Percentiles rank a stretch among this genome's conserved stretches.
These are phyloP conservation scores for Onychomys leucogaster DNA, from an alignment of 2,797 vertebrate genomes.

Conservation along the genomic window DNA sequence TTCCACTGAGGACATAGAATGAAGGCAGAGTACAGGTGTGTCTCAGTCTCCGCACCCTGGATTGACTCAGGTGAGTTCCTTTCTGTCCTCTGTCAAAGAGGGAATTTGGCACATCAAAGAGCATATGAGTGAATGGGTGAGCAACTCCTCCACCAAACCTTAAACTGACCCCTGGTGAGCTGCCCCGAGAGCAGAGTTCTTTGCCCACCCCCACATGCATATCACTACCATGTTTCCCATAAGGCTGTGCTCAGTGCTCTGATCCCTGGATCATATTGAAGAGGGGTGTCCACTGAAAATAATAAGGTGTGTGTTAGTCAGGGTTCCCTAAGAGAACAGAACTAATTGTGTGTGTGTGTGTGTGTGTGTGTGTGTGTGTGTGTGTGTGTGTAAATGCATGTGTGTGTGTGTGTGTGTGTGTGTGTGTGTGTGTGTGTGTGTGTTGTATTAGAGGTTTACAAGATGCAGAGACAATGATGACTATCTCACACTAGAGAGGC, in stretches of 20 bases:
- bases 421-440: neutral
- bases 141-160: neutral
- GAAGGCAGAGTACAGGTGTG: neutral
- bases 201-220: accelerated
- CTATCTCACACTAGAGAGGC: neutral
- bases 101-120: neutral
- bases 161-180: neutral
- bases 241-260: neutral
- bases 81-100: neutral
- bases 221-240: neutral
- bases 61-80: accelerated
- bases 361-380: neutral
- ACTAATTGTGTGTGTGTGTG: neutral
- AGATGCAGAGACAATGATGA: neutral
- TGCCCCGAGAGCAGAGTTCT: neutral
- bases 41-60: neutral
- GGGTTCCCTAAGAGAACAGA: neutral
- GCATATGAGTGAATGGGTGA: neutral
- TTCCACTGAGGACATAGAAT: neutral
- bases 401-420: neutral
- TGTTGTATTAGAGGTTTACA: neutral
- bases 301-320: neutral
- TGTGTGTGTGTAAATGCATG: neutral
- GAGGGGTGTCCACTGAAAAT: neutral
- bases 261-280: neutral